Base-by-base conservation (phyloP, 2,888 invertebrate genomes). In the Campopleginae sp. region DNA sequence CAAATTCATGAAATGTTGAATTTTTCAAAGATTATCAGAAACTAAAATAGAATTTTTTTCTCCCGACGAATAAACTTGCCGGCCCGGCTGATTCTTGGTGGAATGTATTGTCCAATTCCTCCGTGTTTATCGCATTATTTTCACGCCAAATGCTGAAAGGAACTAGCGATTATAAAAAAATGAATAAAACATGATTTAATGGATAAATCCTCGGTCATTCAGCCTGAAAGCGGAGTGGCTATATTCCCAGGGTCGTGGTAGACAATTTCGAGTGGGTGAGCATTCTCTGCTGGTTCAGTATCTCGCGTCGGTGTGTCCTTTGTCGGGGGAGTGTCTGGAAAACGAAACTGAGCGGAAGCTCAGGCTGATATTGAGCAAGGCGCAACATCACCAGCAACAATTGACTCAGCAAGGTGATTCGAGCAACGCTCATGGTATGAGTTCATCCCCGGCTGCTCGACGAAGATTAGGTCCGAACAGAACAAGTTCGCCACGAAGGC, bases 211-310 rank as follows among this genome's bases (percentile, higher is more conserved):
- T 77, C 74, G 74, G 75, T 75, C 81, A 89, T 88, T 80, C 93
- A 98, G 98, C 93, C 95, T 98, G 88, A 97, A 98, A 94, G 98
- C 98, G 0, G 98, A 98, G 93, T 99, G 98, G 98, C 94, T 98
- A 81, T 98, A 98, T 94, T 98, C 98, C 87, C 98, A 98, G 95
- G 98, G 98, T 66, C 96, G 97, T 90, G 98, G 98, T 0, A 95
- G 98, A 84, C 97, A 98, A 93, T 98, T 97, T 94, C 96, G 97
- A 80, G 94, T 96, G 19, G 98, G 98, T 0, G 98, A 98, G 91
- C 98, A 98, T 89, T 94, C 95, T 17, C 96, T 96, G 82, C 94
- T 98, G 65, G 96, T 97, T 72, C 97, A 97, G 88, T 98, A 98
- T 94, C 95, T 98, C 70, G 96, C 97, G 1, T 95, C 96, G 23